phyloP scores from a whole-genome alignment of 2,113 vertebrate genomes.

The Lampris megalopsis region DNA sequence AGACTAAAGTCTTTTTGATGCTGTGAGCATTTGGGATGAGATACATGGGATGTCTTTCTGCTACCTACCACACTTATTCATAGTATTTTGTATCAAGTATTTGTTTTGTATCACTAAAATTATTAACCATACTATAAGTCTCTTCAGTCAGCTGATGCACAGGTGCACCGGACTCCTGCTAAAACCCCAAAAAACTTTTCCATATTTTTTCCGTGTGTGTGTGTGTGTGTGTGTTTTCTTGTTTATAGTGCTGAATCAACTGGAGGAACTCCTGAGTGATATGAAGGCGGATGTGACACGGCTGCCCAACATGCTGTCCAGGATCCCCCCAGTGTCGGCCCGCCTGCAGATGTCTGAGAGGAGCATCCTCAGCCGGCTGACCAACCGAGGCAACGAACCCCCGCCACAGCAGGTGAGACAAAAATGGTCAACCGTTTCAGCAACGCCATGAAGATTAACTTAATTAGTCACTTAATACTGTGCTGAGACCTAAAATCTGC shows the following conservation, averaged over 20 bases:
- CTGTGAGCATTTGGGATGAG: too few species aligned
- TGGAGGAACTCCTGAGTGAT: slow-evolving; percentile 97
- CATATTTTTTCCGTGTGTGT: not conserved
- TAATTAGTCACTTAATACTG: too few species aligned
- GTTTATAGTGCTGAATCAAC: slow-evolving; percentile 92
- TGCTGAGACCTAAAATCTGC: too few species aligned
- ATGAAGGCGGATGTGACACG: slow-evolving; percentile 98
- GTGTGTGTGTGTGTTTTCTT: not conserved
- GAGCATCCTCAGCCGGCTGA: slow-evolving; percentile 96
- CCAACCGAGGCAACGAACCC: slow-evolving; percentile 91
- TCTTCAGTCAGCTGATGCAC: too few species aligned
- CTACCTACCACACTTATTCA: too few species aligned
- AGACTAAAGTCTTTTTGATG: too few species aligned
- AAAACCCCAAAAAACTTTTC: not conserved
- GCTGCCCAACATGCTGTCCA: slow-evolving; percentile 95
- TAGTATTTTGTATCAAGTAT: too few species aligned
- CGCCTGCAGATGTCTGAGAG: slow-evolving; percentile 98
- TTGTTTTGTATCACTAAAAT: too few species aligned
- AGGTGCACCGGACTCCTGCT: too few species aligned
- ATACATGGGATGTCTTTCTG: too few species aligned
- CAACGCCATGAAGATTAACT: too few species aligned
- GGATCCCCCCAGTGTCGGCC: slow-evolving; percentile 94
- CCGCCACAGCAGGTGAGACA: slow-evolving; percentile 88
- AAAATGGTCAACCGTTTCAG: not conserved
- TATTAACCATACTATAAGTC: too few species aligned